These are phyloP conservation scores for Idaea biselata DNA, from an alignment of 2,888 invertebrate genomes.

Conservation along the genomic window DNA sequence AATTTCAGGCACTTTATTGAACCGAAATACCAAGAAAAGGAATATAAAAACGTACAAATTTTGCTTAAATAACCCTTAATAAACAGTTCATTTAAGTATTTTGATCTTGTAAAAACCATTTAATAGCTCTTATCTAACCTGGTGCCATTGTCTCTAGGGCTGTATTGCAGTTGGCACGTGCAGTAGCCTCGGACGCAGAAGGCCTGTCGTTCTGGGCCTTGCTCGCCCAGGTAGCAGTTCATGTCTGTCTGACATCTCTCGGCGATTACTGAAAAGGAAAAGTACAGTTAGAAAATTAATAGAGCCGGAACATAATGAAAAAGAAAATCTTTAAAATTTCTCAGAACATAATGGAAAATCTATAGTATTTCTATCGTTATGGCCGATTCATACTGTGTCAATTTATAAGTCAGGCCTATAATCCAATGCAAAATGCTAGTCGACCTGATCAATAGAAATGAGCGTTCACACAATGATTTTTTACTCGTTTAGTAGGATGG, in stretches of 20 bases:
- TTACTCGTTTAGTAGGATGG: too few species aligned
- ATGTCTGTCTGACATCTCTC: conserved; percentile 67
- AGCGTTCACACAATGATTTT: too few species aligned
- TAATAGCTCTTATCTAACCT: conserved; percentile 42
- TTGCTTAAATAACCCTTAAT: neutral
- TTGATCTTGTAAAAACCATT: neutral
- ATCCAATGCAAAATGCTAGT: too few species aligned
- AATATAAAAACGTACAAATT: neutral
- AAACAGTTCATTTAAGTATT: neutral
- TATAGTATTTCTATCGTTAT: too few species aligned
- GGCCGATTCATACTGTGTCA: too few species aligned
- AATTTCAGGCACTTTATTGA: neutral
- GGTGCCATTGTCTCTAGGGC: conserved; percentile 70
- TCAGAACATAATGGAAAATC: too few species aligned
- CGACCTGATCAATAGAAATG: too few species aligned
- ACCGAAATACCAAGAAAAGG: neutral
- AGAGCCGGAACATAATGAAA: too few species aligned
- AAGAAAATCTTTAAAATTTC: too few species aligned
- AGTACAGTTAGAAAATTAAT: too few species aligned
- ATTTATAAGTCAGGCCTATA: too few species aligned
- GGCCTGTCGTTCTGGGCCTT: conserved; percentile 53
- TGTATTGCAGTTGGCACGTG: conserved; percentile 68
- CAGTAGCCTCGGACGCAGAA: conserved; percentile 74
- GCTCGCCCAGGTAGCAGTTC: conserved; percentile 66
- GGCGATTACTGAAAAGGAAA: conserved; percentile 58